Base-by-base conservation (phyloP, 2,888 invertebrate genomes). In the Platycnemis pennipes region DNA sequence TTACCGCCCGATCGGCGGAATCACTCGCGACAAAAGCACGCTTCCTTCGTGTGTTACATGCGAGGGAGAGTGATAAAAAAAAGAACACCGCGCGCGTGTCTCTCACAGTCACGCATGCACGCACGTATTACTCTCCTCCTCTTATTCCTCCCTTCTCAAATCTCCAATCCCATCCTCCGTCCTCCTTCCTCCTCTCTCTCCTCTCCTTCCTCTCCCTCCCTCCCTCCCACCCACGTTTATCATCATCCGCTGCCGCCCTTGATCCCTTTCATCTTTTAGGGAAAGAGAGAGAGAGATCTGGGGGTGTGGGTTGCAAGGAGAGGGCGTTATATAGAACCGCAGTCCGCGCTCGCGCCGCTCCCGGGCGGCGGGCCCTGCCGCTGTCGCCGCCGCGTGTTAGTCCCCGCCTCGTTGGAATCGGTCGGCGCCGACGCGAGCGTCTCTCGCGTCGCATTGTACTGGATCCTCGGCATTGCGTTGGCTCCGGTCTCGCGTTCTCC, bases 71-170 rank as follows among this genome's bases (percentile, higher is more conserved):
- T 53, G 53, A 37, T 31, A 91, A 91, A 69, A 56, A 44, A 91
- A 63, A 91, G 91, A 91, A 69, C 91, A 63, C 37, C 91, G 42
- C 44, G 91, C 63, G 42, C 16, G 37, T 56, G 89, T n/a, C 31
- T 89, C 53, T 56, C 53, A 16, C 77, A 22, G 91, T 91, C 91
- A 91, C 91, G 91, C 91, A 44, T 91, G 91, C 91, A 91, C 56
- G 56, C 45, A 87, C 56, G 44, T 31, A 53, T 94, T 44, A 13
- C 37, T 31, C 42, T 85, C 94, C 53, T 94, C 86, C 77, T 42
- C 37, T 13, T 44, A 26, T 3, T 88, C 88, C 2, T 37, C 19
- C 8, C 26, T 45, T 87, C 37, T n/a, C n/a, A n/a, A n/a, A n/a
- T n/a, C n/a, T n/a, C n/a, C n/a, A n/a, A n/a, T 16, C 85, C 22